Conservation (phyloP, 2,888 invertebrate genomes). For the Eupithecia insigniata region DNA sequence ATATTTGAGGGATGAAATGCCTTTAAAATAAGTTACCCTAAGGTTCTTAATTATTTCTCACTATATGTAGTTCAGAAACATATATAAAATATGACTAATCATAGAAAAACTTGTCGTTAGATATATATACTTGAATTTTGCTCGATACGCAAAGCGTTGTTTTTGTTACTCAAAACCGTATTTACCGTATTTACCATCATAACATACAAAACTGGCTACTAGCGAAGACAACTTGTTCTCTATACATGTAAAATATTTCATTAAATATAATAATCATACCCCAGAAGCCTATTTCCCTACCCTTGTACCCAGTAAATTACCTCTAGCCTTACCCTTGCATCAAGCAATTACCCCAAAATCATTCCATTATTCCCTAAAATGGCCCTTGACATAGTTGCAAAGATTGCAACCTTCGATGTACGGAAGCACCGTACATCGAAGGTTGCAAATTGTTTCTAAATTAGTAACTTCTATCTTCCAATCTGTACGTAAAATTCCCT, state of each 20-base stretch:
- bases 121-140: too few species aligned
- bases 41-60: background rate
- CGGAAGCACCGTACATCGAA: too few species aligned
- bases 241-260: background rate
- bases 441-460: background rate
- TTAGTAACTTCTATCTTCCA: background rate
- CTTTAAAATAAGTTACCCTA: background rate
- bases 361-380: slow-evolving; percentile 9
- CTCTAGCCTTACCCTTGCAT: background rate
- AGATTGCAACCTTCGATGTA: too few species aligned
- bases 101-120: background rate
- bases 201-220: background rate
- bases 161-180: background rate
- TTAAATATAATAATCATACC: background rate
- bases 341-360: background rate
- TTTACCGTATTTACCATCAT: too few species aligned
- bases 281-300: background rate
- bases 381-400: slow-evolving; percentile 20
- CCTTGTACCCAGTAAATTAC: background rate
- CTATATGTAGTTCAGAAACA: background rate
- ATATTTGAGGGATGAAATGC: too few species aligned
- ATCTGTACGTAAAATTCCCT: slow-evolving; percentile 6
- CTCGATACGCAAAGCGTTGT: background rate
- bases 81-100: background rate
- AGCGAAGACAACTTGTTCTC: background rate